Evolutionary conservation across 1,140 invertebrate species (phyloP), one percentile per base, ranked within the genome.

Genomic region (Tetragnatha versicolor): DNA sequence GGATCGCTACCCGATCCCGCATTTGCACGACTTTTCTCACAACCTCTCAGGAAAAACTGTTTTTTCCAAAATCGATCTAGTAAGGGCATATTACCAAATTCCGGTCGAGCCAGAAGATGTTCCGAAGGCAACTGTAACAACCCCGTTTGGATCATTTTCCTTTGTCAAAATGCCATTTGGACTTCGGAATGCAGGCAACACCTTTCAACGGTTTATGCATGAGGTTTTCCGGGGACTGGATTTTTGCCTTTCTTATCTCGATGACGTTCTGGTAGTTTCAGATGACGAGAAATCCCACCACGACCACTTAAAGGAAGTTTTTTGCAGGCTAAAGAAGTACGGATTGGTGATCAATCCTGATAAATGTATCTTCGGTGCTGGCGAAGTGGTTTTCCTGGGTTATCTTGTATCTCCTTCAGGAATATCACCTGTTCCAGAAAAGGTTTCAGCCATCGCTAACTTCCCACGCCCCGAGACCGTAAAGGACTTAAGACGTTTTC

Each of bases 1-100:
- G n/a, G 87, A 88, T 68, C 39, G 81, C 0, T 88, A 87, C 75
- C 85, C 85, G 0, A 65, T 88, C 0, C 84, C 84, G 14, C 77
- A 81, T 4, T 68, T 83, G 20, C 0, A 77, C 31, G 76, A 80
- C 14, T 79, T 65, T 42, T 65, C n/a, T 9, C 51, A 55, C 25
- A 55, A 20, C 25, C 4, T 55, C 4, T 20, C 14, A 25, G 51
- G 7, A 10, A 25, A 55, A 55, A 2, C 14, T 9, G 25, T 55
- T 2, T 55, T 55, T 55, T 55, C 6, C n/a, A n/a, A 17, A 55
- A 55, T 20, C 4, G 6, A 55, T 55, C 6, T 39, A 0, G 61
- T 37, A 22, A 65, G 35, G 17, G n/a, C 0, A 6, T 37, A 37
- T 37, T 42, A 3, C 0, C 51, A 9, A 55, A 55, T 55, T 20